phyloP scores from a whole-genome alignment of 2,888 invertebrate species.

The Labia minor region DNA sequence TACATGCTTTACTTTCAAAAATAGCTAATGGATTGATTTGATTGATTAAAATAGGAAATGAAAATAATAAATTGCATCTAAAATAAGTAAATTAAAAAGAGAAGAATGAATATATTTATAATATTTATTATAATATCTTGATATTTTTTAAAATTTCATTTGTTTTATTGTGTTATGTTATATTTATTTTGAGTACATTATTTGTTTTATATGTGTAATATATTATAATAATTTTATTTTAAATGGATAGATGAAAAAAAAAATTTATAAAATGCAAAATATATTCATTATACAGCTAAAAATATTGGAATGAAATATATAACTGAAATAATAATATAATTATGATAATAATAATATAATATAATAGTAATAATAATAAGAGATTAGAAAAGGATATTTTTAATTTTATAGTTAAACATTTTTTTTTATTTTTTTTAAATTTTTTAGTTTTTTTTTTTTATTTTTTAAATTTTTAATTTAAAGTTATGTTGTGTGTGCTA shows the following conservation, averaged over 20 bases:
- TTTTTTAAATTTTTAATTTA: not conserved
- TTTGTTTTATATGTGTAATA: not conserved
- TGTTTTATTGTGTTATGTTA: too few relatives aligned
- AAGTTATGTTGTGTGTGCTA: too few relatives aligned
- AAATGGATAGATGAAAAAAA: not conserved
- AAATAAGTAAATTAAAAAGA: not conserved
- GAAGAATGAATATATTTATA: too few relatives aligned
- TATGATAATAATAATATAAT: not conserved
- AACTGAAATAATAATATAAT: too few relatives aligned
- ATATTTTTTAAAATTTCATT: not conserved
- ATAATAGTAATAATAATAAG: not conserved
- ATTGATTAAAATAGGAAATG: too few relatives aligned
- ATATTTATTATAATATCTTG: not conserved
- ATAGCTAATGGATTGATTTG: not conserved
- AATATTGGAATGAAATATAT: slow-evolving; percentile 13
- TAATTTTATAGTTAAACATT: not conserved
- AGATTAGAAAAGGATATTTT: not conserved
- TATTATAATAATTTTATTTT: not conserved
- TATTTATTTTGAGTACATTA: not conserved
- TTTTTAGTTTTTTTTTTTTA: not conserved
- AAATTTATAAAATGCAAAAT: not conserved
- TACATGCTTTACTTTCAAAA: slow-evolving; percentile 3
- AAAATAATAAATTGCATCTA: slow-evolving; percentile 13
- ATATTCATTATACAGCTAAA: not conserved
- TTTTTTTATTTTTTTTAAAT: not conserved